Base-by-base conservation (phyloP, 2,888 invertebrate species). In the Volucella zonaria region DNA sequence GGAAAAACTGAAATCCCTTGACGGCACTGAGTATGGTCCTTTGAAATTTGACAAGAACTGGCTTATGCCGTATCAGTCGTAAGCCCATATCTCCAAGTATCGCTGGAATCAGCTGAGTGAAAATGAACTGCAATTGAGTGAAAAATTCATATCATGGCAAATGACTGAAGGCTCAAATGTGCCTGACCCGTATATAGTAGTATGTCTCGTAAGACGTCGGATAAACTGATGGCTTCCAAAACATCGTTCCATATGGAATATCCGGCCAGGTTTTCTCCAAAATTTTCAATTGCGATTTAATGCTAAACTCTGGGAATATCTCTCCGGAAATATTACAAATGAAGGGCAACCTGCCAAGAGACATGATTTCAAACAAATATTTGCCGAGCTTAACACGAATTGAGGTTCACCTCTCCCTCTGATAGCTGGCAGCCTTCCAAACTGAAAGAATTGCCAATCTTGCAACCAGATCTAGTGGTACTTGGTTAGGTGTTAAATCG, bases 321-420 rank as follows among this genome's bases (percentile, higher is more conserved):
- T 83, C 83, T 10, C 83, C 80, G 11, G 83, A 76, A 49, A 80
- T 67, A 56, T 83, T 79, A 23, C 83, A 83, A 51, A 83, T 80
- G 8, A 83, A 83, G 3, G 83, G 83, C 38, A 56, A 38, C 31
- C 83, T 83, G 56, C 38, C 43, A 78, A 64, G 31, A 31, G 49
- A 61, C 3, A 12, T 14, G 38, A 67, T 31, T 18, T 15, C 9
- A n/a, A 12, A 38, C 2, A 14, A n/a, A n/a, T 23, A 15, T 15
- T 9, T 38, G 10, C 40, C 40, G 45, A n/a, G n/a, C n/a, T 14
- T 14, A 14, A 56, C 61, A 43, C 58, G 31, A 18, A 10, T 15
- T 2, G 2, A 14, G 31, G 15, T 8, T 40, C 31, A 80, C 83
- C 54, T 83, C 12, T 71, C 18, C 9, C 18, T 47, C 8, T 43